Percentiles rank a stretch among this genome's conserved stretches.
Evolutionary conservation across 2,797 vertebrate genomes (phyloP).

Genomic region (Chiloscyllium punctatum): DNA sequence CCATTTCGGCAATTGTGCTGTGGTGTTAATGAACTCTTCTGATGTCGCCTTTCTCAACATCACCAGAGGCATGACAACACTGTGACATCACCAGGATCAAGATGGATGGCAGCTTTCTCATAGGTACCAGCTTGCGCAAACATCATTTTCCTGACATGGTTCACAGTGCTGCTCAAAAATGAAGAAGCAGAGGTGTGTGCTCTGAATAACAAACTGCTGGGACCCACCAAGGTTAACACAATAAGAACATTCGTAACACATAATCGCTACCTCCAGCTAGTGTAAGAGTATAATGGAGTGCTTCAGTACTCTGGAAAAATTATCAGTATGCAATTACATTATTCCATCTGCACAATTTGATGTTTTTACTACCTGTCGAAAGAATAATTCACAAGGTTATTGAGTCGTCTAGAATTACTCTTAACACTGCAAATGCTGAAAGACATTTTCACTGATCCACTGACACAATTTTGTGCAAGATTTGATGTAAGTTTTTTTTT

Average conservation of each 20-base stretch:
- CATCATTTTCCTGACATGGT: not conserved
- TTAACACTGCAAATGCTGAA: not conserved
- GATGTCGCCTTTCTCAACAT: not conserved
- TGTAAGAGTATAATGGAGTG: not conserved
- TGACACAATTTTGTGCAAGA: not conserved
- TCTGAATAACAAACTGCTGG: conserved; percentile 1
- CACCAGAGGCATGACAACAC: not conserved
- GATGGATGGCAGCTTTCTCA: not conserved
- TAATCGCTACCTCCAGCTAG: conserved; percentile 16
- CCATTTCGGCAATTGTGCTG: not conserved
- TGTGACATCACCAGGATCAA: not conserved
- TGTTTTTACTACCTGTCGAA: not conserved
- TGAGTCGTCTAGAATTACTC: conserved; percentile 5
- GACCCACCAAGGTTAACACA: conserved; percentile 18
- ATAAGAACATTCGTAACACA: conserved; percentile 10
- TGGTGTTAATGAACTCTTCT: not conserved
- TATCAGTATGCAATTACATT: not conserved
- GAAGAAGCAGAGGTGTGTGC: not conserved
- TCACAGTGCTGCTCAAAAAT: not conserved
- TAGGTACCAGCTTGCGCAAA: not conserved
- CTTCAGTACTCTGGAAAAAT: conserved; percentile 9
- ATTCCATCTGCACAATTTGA: not conserved
- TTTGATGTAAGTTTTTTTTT: not conserved
- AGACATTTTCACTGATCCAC: not conserved
- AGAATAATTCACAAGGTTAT: conserved; percentile 8